phyloP scores from a whole-genome alignment of 2,113 vertebrate species.

The Cryptotis parvus region DNA sequence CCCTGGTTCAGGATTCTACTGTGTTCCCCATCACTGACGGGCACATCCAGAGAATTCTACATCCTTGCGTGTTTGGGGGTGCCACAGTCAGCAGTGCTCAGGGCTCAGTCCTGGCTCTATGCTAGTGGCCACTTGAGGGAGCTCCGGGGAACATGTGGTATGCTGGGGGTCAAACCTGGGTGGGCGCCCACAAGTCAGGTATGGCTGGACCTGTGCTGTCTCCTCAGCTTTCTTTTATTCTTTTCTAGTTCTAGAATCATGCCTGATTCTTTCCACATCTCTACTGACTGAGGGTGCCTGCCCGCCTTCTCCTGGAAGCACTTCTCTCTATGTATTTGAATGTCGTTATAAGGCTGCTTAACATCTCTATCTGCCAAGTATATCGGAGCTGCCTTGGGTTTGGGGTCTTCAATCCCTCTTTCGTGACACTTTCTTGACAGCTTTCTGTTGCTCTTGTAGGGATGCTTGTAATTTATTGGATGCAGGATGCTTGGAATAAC shows the following conservation, averaged over 20 bases:
- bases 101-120: too few species aligned
- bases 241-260: constrained; percentile 5
- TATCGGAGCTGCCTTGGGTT: neutral
- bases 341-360: neutral
- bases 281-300: neutral
- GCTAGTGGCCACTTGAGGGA: too few species aligned
- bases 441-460: neutral
- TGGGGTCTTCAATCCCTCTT: neutral
- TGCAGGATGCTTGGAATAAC: neutral
- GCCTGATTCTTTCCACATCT: neutral
- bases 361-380: neutral
- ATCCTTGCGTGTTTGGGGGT: too few species aligned
- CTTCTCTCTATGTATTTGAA: neutral
- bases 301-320: neutral
- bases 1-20: too few species aligned
- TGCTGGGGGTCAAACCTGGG: too few species aligned
- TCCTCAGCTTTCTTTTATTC: neutral
- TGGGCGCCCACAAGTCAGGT: too few species aligned
- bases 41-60: too few species aligned
- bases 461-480: neutral
- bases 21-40: too few species aligned
- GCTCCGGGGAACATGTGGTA: too few species aligned
- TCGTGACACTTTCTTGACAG: neutral
- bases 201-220: neutral
- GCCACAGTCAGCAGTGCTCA: too few species aligned